Base-by-base conservation (phyloP, 2,888 invertebrate species). In the Calameuta filiformis region DNA sequence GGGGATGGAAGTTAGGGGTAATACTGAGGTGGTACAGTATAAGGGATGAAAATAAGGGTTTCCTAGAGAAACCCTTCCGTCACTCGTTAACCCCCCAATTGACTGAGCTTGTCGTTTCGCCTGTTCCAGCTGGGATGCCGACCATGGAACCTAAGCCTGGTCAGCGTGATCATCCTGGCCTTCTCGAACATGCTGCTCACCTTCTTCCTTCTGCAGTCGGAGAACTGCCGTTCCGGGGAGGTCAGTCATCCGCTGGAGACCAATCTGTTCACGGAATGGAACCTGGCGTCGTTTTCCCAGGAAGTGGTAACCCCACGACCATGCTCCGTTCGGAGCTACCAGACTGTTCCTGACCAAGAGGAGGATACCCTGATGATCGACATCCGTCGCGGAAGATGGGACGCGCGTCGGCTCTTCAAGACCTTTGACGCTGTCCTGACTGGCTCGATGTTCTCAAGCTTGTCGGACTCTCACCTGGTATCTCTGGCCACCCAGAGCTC, bases 401-500 rank as follows among this genome's bases (percentile, higher is more conserved):
- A 97, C 84, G 93, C 94, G 79, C 93, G 94, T 23, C 93, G 95
- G 31, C 90, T 95, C 23, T 96, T 94, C 89, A 95, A 94, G 86
- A 93, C 95, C 84, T 96, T 95, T 90, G 97, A 97, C 89, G 95
- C 95, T 86, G 94, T 95, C 0, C 89, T 95, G 1, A 93, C 95
- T 0, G 97, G 97, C 1, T 94, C 94, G 4, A 92, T 93, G 80
- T 97, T 94, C 86, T 91, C 93, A 0, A 93, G 94, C 33, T 87
- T 95, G 6, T 95, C 94, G 23, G 90, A 93, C n/a, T 90, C 92
- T 23, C 93, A 93, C 79, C 92, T 92, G 31, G 95, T 96, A 23
- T 96, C 96, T 85, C 91, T 98, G 79, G 97, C 97, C 0, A 97
- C 97, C 0, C 97, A 98, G 90, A 95, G 96, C 85, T 97, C 97